Conservation (phyloP, 2,113 vertebrate genomes). For the Thunnus thynnus region DNA sequence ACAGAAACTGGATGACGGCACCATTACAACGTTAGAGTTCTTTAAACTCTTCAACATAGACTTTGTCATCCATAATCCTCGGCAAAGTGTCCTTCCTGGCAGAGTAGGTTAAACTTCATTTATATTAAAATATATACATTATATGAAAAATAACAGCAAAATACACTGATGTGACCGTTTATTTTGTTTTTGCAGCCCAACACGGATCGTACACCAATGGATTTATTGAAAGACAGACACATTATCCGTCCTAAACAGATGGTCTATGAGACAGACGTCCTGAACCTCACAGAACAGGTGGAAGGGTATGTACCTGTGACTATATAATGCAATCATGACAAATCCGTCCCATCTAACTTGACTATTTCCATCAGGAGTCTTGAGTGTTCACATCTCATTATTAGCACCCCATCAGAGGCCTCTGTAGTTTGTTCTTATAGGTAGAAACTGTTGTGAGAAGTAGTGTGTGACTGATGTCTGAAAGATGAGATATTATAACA, state of each 20-base stretch:
- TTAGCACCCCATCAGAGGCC: no score
- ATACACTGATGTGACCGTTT: not conserved
- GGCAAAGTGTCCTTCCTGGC: slow-evolving; percentile 89
- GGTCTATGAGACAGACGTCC: slow-evolving; percentile 90
- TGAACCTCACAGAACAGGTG: slow-evolving; percentile 83
- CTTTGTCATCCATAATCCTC: slow-evolving; percentile 90
- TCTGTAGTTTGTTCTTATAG: no score
- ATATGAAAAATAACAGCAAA: no score
- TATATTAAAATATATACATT: not conserved
- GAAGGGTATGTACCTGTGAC: slow-evolving; percentile 83
- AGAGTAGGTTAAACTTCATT: slow-evolving; percentile 79
- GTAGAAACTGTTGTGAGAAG: no score
- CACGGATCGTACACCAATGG: slow-evolving; percentile 76
- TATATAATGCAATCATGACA: no score
- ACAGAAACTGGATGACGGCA: slow-evolving; percentile 91
- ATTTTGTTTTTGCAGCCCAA: slow-evolving; percentile 48
- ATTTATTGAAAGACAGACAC: slow-evolving; percentile 87
- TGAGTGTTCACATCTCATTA: no score
- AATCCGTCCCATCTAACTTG: no score
- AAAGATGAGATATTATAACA: not conserved
- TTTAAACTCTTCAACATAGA: slow-evolving; percentile 92
- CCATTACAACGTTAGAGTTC: slow-evolving; percentile 91
- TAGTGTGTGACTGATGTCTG: not conserved
- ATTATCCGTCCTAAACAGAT: slow-evolving; percentile 88
- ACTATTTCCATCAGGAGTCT: no score